Base-by-base conservation (phyloP, 2,888 invertebrate genomes). In the Epirrita christyi region DNA sequence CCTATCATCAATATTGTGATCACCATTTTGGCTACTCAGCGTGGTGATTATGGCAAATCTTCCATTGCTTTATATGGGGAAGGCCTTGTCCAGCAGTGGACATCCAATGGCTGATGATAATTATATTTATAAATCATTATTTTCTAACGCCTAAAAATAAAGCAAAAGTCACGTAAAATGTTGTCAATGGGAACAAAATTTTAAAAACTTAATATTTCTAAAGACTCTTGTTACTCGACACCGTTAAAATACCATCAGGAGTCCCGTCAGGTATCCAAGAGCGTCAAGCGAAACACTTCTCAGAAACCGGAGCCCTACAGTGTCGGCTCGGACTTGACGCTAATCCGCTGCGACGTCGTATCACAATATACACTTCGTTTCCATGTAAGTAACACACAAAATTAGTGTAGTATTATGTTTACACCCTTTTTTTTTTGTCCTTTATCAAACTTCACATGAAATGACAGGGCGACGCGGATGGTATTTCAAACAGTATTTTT, bases 401-500 rank as follows among this genome's bases (percentile, higher is more conserved):
- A 88, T 88, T 90, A 86, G 81, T 85, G 81, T 84, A 78, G 85
- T 86, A 85, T 88, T 86, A 85, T 85, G 85, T 88, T 88, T 81
- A 79, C 86, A 77, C 80, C 78, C 79, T 79, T 77, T 71, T 74
- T 77, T 85, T 75, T 76, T 81, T 83, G 71, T 78, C 81, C 82
- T 80, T 78, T 83, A 78, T 83, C 78, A 80, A 80, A 72, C 72
- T 71, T 78, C 58, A 81, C 68, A 61, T 67, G 70, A 76, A 78
- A 78, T 77, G 84, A 88, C 86, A 83, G 80, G 67, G 69, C 58
- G 68, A 66, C 66, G 67, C 61, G 67, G 50, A 66, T 70, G 64
- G 67, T 66, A 67, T 68, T 64, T 63, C 74, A 68, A 63, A 64
- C 57, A 71, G 10, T 70, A 64, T 53, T 66, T 53, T 60, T 55